Evolutionary conservation across 2,888 invertebrate species (phyloP).

Genomic region (Rotaria socialis): DNA sequence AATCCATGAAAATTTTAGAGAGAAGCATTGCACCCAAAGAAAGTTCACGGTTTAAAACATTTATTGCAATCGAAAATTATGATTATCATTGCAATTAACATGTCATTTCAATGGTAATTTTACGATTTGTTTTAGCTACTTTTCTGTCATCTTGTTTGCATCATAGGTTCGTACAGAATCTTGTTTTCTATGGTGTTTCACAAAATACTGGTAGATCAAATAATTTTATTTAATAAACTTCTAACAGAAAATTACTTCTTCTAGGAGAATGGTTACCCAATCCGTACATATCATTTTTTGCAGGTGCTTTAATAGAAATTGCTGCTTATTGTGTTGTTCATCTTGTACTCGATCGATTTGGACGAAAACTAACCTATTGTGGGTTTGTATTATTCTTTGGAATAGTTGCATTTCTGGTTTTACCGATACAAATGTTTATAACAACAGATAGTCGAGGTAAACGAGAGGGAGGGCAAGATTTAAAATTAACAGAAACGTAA

Average conservation of each 20-base stretch:
- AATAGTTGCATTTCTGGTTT: not conserved
- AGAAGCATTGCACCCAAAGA: not conserved
- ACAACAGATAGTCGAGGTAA: not conserved
- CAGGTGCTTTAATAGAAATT: constrained; percentile 73
- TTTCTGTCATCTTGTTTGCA: not conserved
- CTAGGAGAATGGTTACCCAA: constrained; percentile 57
- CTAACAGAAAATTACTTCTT: not conserved
- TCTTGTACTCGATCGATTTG: constrained; percentile 68
- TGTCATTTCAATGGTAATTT: constrained; percentile 17
- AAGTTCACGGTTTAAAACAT: not conserved
- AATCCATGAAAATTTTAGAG: not conserved
- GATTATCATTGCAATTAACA: not conserved
- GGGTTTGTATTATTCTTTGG: constrained; percentile 66
- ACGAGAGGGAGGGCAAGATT: not conserved
- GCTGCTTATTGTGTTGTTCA: constrained; percentile 67
- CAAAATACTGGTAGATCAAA: constrained; percentile 34
- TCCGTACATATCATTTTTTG: constrained; percentile 70
- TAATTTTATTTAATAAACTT: not conserved
- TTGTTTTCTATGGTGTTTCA: constrained; percentile 45
- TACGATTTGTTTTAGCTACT: not conserved
- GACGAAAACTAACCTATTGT: constrained; percentile 69
- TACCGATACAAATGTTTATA: not conserved
- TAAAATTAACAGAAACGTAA: not conserved
- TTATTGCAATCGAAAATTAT: not conserved
- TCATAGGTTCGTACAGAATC: constrained; percentile 41